Base-by-base conservation (phyloP, 2,797 vertebrate species). In the Eospalax fontanierii region DNA sequence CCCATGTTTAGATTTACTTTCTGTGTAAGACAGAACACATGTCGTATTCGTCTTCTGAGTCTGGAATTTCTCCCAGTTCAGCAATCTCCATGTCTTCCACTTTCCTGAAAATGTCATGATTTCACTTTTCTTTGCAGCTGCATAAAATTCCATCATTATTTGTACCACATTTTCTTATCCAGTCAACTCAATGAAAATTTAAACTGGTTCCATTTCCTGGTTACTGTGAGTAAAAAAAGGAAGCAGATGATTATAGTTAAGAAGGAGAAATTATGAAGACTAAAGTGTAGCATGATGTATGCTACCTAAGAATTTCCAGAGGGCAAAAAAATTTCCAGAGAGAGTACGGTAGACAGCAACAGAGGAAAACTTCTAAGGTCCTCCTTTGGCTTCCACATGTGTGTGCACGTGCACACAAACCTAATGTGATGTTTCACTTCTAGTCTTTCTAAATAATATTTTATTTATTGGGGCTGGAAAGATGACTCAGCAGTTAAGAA, bases 381-480 rank as follows among this genome's bases (percentile, higher is more conserved):
- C 81, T 50, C 21, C n/a, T n/a, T n/a, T 84, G 57, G 12, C 81
- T 40, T 84, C 46, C 11, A 66, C 63, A 83, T 65, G 61, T 83
- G 61, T 18, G 21, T 21, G 5, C 21, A 38, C 50, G 22, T 30
- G 35, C 8, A 71, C 16, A 73, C 16, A 73, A n/a, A 24, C n/a
- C 3, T 38, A 73, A 38, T 38, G 59, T 87, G 65, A 88, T 61
- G 21, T 73, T 97, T 94, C 59, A 63, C 50, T 11, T 50, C 46
- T 50, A 50, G 6, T 50, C 46, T 6, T 50, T 50, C 11, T 50
- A 6, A 50, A 50, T n/a, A 50, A 50, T 50, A 50, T 50, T 50
- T 50, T 50, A 50, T 50, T 50, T 50, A 50, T 50, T 50, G n/a
- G n/a, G n/a, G n/a, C n/a, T n/a, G n/a, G n/a, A n/a, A n/a, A n/a